Evolutionary conservation across 2,797 vertebrate species (phyloP).

Genomic region (Premnoplex brunnescens): DNA sequence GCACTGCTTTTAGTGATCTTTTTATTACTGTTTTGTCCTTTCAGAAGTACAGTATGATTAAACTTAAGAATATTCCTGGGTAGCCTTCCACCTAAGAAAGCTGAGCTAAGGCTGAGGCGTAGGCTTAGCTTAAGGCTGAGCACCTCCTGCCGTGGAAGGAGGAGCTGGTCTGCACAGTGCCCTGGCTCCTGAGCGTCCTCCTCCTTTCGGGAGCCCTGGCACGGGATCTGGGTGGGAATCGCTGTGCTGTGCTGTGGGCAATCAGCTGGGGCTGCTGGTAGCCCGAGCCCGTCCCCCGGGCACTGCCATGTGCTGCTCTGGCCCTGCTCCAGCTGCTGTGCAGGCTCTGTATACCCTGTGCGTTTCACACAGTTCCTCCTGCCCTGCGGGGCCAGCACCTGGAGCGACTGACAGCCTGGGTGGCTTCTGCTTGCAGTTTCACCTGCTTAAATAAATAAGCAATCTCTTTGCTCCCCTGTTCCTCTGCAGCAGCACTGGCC

Average conservation of each 20-base stretch:
- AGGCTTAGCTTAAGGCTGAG: neutral
- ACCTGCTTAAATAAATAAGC: neutral
- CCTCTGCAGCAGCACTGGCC: neutral
- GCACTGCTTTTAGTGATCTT: neutral
- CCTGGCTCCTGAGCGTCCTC: neutral
- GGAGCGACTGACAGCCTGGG: neutral
- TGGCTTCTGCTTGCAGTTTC: neutral
- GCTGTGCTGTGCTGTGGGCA: neutral
- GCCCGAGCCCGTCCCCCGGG: neutral
- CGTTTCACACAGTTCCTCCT: accelerated
- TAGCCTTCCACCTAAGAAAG: neutral
- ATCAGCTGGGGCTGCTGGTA: neutral
- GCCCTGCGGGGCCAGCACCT: accelerated
- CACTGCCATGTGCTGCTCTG: neutral
- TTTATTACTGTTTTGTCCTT: neutral
- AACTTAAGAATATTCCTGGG: neutral
- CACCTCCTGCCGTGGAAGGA: neutral
- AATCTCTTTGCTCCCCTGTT: neutral
- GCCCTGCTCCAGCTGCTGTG: neutral
- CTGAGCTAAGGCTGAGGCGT: neutral
- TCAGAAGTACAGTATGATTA: neutral
- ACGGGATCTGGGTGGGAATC: accelerated
- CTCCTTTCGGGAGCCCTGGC: accelerated
- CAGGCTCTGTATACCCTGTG: neutral
- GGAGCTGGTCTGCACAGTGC: accelerated